Evolutionary conservation across 2,113 vertebrate species (phyloP).

Genomic region (Salvelinus sp.): DNA sequence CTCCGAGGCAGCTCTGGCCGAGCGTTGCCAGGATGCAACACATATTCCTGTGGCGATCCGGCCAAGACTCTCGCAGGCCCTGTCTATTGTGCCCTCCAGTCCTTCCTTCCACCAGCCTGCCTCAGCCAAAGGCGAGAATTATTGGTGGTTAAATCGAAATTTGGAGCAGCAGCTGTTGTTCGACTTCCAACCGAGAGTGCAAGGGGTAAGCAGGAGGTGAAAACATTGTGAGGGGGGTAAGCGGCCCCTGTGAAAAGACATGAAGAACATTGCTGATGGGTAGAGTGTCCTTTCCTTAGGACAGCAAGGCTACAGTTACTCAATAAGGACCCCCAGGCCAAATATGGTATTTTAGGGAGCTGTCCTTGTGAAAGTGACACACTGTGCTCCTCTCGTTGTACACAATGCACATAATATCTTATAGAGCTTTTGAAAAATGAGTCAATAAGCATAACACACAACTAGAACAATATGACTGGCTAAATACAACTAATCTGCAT

Average conservation of each 20-base stretch:
- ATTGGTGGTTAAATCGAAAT: conserved; percentile 52
- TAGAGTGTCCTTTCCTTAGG: conserved; percentile 48
- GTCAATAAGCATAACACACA: conserved; percentile 20
- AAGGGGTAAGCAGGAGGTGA: conserved; percentile 28
- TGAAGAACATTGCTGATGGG: conserved; percentile 57
- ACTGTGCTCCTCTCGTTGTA: conserved; percentile 20
- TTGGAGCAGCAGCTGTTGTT: conserved; percentile 62
- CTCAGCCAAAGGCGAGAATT: conserved; percentile 51
- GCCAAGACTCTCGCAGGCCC: conserved; percentile 45
- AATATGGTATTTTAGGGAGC: conserved; percentile 27
- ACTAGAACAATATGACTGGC: conserved; percentile 21
- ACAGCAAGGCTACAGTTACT: conserved; percentile 34
- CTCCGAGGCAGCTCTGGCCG: conserved; percentile 17
- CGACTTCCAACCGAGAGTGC: conserved; percentile 39
- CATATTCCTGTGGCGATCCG: conserved; percentile 47
- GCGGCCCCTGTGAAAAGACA: conserved; percentile 53
- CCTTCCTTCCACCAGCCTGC: conserved; percentile 36
- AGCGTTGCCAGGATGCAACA: conserved; percentile 66
- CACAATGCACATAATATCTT: conserved; percentile 11
- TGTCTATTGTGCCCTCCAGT: conserved; percentile 53
- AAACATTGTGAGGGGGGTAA: neutral
- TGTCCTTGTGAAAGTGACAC: conserved; percentile 13
- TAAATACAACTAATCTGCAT: conserved; percentile 5
- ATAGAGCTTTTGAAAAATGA: neutral
- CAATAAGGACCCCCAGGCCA: conserved; percentile 28